A percentile compares a stretch with the other conserved stretches of the same genome.
Conservation (phyloP, 2,888 invertebrate species). For the Cheilosia grossa region DNA sequence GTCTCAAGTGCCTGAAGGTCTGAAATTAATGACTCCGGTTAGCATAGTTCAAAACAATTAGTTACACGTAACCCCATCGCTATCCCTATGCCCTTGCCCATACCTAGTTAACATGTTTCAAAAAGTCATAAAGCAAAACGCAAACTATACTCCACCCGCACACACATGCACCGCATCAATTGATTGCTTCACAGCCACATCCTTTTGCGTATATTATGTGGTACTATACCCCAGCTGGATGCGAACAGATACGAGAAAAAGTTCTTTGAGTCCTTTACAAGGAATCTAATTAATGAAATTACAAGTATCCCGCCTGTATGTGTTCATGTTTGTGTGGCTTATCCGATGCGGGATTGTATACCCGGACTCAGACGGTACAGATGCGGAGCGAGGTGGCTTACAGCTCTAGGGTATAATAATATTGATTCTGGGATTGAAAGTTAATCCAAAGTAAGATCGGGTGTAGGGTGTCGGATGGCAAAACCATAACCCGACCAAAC, state of each 20-base stretch:
- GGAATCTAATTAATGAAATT: constrained; percentile 70
- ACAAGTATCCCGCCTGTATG: constrained; percentile 16
- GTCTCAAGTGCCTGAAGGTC: constrained; percentile 3
- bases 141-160: constrained; percentile 31
- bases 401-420: constrained; percentile 67
- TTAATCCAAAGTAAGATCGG: constrained; percentile 56
- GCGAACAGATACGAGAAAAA: constrained; percentile 48
- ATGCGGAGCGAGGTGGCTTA: constrained; percentile 18
- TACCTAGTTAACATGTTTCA: constrained; percentile 64
- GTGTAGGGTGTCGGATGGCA: constrained; percentile 20
- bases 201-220: constrained; percentile 35
- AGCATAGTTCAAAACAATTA: constrained; percentile 74
- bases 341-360: constrained; percentile 16
- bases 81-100: background rate
- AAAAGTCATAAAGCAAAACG: constrained; percentile 69
- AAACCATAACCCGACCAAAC: constrained; percentile 42
- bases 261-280: constrained; percentile 53
- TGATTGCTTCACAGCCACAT: constrained; percentile 48
- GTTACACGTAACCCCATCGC: constrained; percentile 48
- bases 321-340: constrained; percentile 28
- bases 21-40: constrained; percentile 70
- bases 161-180: constrained; percentile 29
- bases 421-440: constrained; percentile 72
- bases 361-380: constrained; percentile 5
- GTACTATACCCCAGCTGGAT: constrained; percentile 3